These are phyloP conservation scores for Lysandra bellargus DNA, from an alignment of 2,888 invertebrate genomes.

Conservation along the genomic window DNA sequence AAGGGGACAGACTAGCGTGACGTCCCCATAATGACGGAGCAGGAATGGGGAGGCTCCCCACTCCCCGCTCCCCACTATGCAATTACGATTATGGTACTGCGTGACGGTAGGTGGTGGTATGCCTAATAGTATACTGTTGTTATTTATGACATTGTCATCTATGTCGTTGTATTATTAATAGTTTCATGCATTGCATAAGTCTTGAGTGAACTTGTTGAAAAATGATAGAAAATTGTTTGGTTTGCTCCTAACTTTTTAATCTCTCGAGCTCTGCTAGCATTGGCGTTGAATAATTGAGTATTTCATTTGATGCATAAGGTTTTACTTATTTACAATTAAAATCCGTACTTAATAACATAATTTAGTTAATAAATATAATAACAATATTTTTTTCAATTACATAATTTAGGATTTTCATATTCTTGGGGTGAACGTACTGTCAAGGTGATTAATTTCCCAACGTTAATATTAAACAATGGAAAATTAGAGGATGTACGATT, in stretches of 20 bases:
- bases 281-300: too few species aligned
- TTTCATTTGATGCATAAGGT: too few species aligned
- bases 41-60: not conserved
- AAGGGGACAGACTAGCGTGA: constrained; percentile 1
- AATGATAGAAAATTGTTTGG: too few species aligned
- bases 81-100: not conserved
- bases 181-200: too few species aligned
- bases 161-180: too few species aligned
- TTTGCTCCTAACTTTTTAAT: too few species aligned
- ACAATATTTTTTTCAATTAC: not conserved
- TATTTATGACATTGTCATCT: too few species aligned
- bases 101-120: not conserved
- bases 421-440: constrained; percentile 11
- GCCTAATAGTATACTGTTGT: too few species aligned
- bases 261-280: too few species aligned
- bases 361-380: not conserved
- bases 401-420: not conserved
- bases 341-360: not conserved
- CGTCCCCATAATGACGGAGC: not conserved
- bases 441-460: constrained; percentile 9
- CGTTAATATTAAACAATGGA: not conserved
- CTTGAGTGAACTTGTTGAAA: too few species aligned
- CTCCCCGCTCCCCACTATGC: not conserved
- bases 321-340: too few species aligned
- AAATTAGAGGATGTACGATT: constrained; percentile 8